Conservation (phyloP, 2,797 vertebrate genomes). For the Chanos chanos region DNA sequence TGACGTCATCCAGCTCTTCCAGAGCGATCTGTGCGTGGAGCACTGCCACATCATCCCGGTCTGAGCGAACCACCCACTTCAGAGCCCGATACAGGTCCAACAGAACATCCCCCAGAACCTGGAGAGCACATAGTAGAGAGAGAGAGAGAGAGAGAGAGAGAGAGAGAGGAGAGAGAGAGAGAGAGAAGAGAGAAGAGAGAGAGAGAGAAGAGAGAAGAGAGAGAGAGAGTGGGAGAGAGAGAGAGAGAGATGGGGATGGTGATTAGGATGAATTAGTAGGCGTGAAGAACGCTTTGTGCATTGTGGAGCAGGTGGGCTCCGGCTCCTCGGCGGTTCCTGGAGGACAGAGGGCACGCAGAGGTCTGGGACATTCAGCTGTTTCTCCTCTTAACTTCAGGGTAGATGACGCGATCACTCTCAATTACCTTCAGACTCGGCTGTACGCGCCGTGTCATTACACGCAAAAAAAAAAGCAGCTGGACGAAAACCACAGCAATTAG, state of each 20-base stretch:
- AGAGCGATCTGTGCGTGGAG: slow-evolving; percentile 89
- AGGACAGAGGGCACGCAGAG: not conserved
- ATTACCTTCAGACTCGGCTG: slow-evolving; percentile 25
- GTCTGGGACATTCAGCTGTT: slow-evolving; percentile 11
- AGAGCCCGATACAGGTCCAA: slow-evolving; percentile 88
- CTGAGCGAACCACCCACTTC: slow-evolving; percentile 76
- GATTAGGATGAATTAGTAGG: no score
- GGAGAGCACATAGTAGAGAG: slow-evolving; percentile 1
- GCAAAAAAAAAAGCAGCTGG: slow-evolving; percentile 34
- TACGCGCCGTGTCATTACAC: slow-evolving; percentile 33
- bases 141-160: not conserved
- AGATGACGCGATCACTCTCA: not conserved
- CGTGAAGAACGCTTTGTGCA: not conserved
- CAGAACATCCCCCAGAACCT: slow-evolving; percentile 87
- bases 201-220: not conserved
- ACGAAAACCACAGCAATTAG: not conserved
- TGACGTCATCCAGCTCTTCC: slow-evolving; percentile 82
- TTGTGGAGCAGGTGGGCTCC: slow-evolving; percentile 9
- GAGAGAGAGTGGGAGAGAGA: not conserved
- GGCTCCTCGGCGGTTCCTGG: slow-evolving; percentile 5
- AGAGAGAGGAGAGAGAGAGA: not conserved
- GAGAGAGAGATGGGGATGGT: slow-evolving; percentile 2
- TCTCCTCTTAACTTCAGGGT: not conserved
- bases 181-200: not conserved
- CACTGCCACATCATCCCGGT: slow-evolving; percentile 71